Percentiles rank a stretch among this genome's conserved stretches.
phyloP scores from a whole-genome alignment of 2,797 vertebrate genomes.

The Thunnus albacares region DNA sequence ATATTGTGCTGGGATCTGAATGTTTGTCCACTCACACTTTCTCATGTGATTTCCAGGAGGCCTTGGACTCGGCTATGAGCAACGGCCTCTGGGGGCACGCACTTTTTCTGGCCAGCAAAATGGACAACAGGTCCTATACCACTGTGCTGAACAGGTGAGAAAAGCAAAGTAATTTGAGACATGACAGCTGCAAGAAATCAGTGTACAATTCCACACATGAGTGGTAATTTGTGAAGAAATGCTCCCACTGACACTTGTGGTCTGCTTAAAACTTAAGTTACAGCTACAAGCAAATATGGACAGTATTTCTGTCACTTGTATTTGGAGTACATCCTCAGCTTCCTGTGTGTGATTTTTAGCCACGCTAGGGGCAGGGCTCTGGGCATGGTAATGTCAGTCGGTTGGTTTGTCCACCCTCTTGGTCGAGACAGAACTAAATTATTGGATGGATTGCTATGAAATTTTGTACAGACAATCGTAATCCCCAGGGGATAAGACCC shows the following conservation, averaged over 20 bases:
- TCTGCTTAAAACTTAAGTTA: neutral
- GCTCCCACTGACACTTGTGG: neutral
- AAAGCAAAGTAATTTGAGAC: slow-evolving; percentile 30
- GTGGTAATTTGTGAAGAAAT: slow-evolving; percentile 49
- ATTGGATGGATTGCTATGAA: neutral
- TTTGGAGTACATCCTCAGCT: neutral
- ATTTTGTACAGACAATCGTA: neutral
- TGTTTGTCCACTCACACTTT: neutral
- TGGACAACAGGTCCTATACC: slow-evolving; percentile 92
- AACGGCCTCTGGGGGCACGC: slow-evolving; percentile 94
- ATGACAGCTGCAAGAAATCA: slow-evolving; percentile 48
- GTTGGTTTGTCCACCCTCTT: neutral
- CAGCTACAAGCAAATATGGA: neutral
- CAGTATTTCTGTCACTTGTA: slow-evolving; percentile 12
- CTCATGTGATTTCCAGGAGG: slow-evolving; percentile 86
- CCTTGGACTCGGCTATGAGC: slow-evolving; percentile 92
- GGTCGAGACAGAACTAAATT: neutral
- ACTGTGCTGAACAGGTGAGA: slow-evolving; percentile 91
- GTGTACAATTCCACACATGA: neutral
- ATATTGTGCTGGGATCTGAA: neutral
- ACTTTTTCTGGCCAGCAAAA: slow-evolving; percentile 95
- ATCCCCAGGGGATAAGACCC: neutral
- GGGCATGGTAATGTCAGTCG: too few species aligned
- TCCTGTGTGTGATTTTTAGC: neutral
- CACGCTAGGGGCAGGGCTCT: neutral